These are phyloP conservation scores for Centruroides sculpturatus DNA, from an alignment of 1,140 invertebrate species.

Conservation along the genomic window DNA sequence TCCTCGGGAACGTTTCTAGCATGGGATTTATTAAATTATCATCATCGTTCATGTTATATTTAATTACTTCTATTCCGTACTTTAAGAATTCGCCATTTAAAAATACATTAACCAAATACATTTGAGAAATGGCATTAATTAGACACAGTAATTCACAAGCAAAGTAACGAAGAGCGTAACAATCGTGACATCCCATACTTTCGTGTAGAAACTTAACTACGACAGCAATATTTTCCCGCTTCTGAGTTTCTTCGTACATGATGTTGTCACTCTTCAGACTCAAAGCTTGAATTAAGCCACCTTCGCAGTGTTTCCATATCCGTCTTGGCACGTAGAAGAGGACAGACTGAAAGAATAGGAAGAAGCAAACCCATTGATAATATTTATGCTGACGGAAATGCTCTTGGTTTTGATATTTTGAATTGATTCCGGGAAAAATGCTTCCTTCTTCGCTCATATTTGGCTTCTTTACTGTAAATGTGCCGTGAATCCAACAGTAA, in stretches of 20 bases:
- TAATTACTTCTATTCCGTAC: constrained; percentile 85
- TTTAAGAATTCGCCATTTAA: constrained; percentile 91
- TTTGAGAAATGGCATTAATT: constrained; percentile 85
- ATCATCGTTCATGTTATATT: constrained; percentile 80
- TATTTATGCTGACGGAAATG: constrained; percentile 83
- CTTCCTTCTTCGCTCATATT: constrained; percentile 40
- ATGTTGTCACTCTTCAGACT: constrained; percentile 90
- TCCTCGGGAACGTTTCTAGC: constrained; percentile 84
- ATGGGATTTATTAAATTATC: constrained; percentile 83
- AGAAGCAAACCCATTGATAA: constrained; percentile 93
- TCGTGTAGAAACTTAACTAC: constrained; percentile 86
- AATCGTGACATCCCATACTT: constrained; percentile 82
- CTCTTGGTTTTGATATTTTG: constrained; percentile 8
- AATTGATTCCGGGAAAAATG: constrained; percentile 47
- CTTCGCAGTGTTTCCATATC: constrained; percentile 94
- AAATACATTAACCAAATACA: constrained; percentile 93
- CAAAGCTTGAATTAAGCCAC: constrained; percentile 82
- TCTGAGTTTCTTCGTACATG: constrained; percentile 83
- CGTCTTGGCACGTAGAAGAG: constrained; percentile 88
- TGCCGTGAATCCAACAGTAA: constrained; percentile 92
- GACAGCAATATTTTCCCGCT: constrained; percentile 89
- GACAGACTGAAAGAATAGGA: constrained; percentile 38
- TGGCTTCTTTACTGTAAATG: constrained; percentile 61
- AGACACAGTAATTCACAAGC: constrained; percentile 79
- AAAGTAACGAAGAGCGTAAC: constrained; percentile 90